phyloP scores from a whole-genome alignment of 2,113 vertebrate species.

The Lamprologus lemairii region DNA sequence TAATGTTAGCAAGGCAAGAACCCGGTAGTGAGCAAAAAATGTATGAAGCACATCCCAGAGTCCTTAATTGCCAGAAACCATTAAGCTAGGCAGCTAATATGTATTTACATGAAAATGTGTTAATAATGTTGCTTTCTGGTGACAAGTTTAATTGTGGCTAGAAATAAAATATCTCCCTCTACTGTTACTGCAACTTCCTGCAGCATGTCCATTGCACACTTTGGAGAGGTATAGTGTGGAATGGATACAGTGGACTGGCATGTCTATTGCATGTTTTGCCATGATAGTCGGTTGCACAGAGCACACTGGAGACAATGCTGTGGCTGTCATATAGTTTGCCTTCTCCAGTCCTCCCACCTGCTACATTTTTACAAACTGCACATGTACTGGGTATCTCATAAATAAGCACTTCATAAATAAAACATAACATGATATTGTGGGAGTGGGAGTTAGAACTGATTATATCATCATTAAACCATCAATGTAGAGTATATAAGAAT shows the following conservation, averaged over 20 bases:
- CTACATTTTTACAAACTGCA: not conserved
- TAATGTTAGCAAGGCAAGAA: not conserved
- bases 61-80: not conserved
- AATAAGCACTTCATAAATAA: not conserved
- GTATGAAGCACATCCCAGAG: not conserved
- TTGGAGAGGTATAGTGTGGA: not conserved
- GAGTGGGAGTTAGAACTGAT: not conserved
- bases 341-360: not conserved
- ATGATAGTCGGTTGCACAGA: fast-evolving
- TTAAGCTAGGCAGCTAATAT: not conserved
- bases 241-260: not conserved
- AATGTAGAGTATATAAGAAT: not conserved
- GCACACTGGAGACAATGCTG: not conserved
- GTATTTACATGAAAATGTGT: not conserved
- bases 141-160: not conserved
- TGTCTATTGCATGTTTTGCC: not conserved
- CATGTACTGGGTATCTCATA: not conserved
- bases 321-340: not conserved
- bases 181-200: not conserved
- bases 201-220: not conserved
- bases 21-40: not conserved
- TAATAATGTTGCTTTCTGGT: not conserved
- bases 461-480: not conserved
- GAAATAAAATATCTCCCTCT: not conserved
- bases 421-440: not conserved